Evolutionary conservation across 2,888 invertebrate species (phyloP).

Genomic region (Azorinus chamasolen): DNA sequence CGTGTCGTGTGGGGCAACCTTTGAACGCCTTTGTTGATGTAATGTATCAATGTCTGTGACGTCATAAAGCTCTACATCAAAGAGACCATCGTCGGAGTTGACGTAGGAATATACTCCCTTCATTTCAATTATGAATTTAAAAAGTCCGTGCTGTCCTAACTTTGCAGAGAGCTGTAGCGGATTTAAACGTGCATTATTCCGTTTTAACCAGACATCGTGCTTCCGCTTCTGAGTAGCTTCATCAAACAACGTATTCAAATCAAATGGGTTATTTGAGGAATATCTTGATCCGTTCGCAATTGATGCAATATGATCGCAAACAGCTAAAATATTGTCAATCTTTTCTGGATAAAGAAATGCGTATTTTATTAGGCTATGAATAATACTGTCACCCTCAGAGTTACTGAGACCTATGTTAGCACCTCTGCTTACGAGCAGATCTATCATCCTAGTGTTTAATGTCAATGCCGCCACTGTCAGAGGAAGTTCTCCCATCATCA

Average conservation of each 20-base stretch:
- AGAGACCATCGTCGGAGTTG: constrained; percentile 63
- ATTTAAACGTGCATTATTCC: constrained; percentile 46
- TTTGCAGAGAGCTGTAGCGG: constrained; percentile 58
- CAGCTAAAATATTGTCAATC: constrained; percentile 33
- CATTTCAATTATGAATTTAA: constrained; percentile 61
- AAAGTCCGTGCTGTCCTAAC: constrained; percentile 53
- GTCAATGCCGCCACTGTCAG: constrained; percentile 72
- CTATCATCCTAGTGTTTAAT: constrained; percentile 60
- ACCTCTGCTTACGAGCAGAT: constrained; percentile 50
- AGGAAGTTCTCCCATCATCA: constrained; percentile 73
- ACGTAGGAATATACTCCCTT: constrained; percentile 57
- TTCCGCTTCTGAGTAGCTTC: neutral
- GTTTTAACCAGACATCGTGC: constrained; percentile 37
- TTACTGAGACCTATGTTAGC: constrained; percentile 56
- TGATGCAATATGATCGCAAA: constrained; percentile 35
- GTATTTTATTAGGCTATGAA: constrained; percentile 69
- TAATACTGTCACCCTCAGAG: constrained; percentile 67
- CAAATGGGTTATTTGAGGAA: neutral
- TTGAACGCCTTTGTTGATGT: too few species aligned
- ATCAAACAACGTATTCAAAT: neutral
- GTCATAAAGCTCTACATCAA: constrained; percentile 66
- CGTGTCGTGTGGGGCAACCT: too few species aligned
- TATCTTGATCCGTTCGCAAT: neutral
- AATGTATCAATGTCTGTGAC: constrained; percentile 64
- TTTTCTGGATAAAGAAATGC: constrained; percentile 66